phyloP scores from a whole-genome alignment of 2,113 vertebrate genomes.

The Xiphorhynchus elegans region DNA sequence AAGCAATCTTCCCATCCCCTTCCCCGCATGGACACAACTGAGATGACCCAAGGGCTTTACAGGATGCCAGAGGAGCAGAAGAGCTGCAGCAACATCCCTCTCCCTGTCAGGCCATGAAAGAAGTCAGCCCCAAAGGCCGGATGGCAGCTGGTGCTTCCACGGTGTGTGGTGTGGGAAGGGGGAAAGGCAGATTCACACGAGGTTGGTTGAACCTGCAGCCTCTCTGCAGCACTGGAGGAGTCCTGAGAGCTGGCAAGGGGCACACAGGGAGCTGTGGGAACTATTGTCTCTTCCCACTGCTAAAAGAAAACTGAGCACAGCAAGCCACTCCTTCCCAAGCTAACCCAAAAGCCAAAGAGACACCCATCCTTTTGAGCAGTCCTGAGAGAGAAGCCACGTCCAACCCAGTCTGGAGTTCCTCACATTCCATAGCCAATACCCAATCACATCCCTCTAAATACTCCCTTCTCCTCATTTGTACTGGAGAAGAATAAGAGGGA shows the following conservation, averaged over 20 bases:
- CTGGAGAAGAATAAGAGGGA: neutral
- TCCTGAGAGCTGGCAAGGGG: neutral
- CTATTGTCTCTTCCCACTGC: neutral
- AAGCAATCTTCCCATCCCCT: neutral
- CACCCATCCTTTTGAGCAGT: neutral
- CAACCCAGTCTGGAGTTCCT: neutral
- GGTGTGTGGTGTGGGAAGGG: accelerated
- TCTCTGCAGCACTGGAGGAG: neutral
- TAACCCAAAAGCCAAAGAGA: neutral
- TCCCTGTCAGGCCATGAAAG: no score
- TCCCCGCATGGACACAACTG: neutral
- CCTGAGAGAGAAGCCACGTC: neutral
- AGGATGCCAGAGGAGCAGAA: neutral
- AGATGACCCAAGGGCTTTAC: accelerated
- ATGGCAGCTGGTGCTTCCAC: neutral
- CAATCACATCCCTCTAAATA: neutral
- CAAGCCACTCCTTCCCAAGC: neutral
- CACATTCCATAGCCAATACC: neutral
- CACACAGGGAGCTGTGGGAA: neutral
- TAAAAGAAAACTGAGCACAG: neutral
- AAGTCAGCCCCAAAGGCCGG: neutral
- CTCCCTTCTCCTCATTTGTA: neutral
- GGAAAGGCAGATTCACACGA: neutral
- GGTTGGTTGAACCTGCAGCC: neutral
- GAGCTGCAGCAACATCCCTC: neutral